A percentile compares a stretch with the other conserved stretches of the same genome.
phyloP scores from a whole-genome alignment of 2,113 vertebrate genomes.

The Anguilla japonica region DNA sequence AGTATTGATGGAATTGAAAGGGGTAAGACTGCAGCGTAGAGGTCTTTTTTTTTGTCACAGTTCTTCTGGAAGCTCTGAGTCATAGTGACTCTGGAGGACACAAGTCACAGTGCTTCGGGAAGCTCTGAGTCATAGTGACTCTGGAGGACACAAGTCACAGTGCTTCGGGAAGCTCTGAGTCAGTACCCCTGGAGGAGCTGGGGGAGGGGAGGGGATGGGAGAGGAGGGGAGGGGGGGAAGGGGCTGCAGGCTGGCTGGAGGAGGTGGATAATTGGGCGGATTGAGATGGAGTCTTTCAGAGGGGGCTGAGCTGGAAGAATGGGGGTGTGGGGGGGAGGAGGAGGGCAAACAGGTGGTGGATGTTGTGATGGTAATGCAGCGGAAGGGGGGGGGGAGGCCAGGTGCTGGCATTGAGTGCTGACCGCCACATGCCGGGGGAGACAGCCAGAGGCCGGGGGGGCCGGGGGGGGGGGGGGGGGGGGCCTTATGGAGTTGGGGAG shows the following conservation, averaged over 20 bases:
- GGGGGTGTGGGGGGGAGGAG: slow-evolving; percentile 46
- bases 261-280: slow-evolving; percentile 77
- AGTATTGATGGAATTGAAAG: not conserved
- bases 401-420: slow-evolving; percentile 77
- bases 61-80: too few species aligned
- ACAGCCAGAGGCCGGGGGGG: slow-evolving; percentile 46
- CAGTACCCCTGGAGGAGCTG: not conserved
- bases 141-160: not conserved
- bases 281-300: slow-evolving; percentile 76
- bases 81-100: too few species aligned
- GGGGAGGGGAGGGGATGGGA: slow-evolving; percentile 40
- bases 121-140: too few species aligned
- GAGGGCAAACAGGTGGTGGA: slow-evolving; percentile 73
- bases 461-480: slow-evolving; percentile 41
- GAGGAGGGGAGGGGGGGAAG: slow-evolving; percentile 55
- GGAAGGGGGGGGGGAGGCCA: slow-evolving; percentile 74
- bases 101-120: too few species aligned
- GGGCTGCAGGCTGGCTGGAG: slow-evolving; percentile 32
- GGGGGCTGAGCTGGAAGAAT: slow-evolving; percentile 72
- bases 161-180: not conserved
- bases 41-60: too few species aligned
- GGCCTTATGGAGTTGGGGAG: too few species aligned
- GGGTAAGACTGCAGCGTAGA: not conserved
- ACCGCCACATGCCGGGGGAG: slow-evolving; percentile 9
- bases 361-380: slow-evolving; percentile 83